These are phyloP conservation scores for Nasua narica DNA, from an alignment of 2,797 vertebrate species.

Conservation along the genomic window DNA sequence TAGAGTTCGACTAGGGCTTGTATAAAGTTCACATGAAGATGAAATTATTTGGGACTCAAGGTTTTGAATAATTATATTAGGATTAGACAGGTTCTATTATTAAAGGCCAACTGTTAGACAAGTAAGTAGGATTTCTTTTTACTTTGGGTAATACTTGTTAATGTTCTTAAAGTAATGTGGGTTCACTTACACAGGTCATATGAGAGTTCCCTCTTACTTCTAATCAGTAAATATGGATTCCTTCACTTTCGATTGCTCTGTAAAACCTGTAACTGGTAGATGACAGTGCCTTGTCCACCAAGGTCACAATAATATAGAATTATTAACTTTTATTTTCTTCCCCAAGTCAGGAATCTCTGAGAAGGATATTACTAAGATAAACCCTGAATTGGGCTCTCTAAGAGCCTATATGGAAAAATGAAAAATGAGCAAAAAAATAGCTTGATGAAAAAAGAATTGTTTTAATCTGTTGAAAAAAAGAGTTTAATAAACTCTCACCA, in stretches of 20 bases:
- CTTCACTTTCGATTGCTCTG: constrained; percentile 7
- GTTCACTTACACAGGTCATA: background rate
- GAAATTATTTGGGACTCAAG: background rate
- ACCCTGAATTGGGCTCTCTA: background rate
- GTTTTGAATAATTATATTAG: background rate
- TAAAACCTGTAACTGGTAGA: background rate
- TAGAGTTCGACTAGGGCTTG: background rate
- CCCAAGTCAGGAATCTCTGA: background rate
- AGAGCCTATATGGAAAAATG: background rate
- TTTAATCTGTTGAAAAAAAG: constrained; percentile 11
- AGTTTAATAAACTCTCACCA: background rate
- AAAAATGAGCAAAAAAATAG: background rate
- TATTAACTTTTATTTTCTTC: constrained; percentile 22
- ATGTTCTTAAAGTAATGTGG: background rate
- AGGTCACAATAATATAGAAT: background rate
- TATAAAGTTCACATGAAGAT: background rate
- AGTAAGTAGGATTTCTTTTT: background rate
- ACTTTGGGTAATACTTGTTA: background rate
- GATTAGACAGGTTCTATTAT: background rate
- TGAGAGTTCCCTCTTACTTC: background rate
- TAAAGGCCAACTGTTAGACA: background rate
- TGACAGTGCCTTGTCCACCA: background rate
- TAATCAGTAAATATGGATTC: background rate
- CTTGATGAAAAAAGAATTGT: background rate
- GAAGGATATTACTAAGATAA: background rate